phyloP scores from a whole-genome alignment of 2,113 vertebrate genomes.

The Myotis yumanensis region DNA sequence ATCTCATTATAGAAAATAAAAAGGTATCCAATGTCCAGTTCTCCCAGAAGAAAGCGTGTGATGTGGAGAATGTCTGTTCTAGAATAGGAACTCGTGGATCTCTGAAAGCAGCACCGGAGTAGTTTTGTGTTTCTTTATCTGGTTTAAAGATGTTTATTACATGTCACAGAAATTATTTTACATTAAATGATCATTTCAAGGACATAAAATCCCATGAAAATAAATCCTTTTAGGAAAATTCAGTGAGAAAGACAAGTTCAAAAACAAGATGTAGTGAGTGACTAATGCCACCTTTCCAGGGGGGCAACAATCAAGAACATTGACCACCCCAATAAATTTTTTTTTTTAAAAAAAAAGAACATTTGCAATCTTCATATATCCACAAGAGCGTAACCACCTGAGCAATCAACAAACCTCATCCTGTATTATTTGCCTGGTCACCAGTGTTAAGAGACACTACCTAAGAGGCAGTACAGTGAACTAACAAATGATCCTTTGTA shows the following conservation, averaged over 20 bases:
- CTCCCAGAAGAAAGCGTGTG: neutral
- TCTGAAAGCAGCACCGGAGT: neutral
- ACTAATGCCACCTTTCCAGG: neutral
- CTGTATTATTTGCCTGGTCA: neutral
- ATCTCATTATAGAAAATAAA: neutral
- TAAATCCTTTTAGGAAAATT: neutral
- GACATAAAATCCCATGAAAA: neutral
- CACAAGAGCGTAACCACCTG: neutral
- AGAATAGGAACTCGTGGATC: neutral
- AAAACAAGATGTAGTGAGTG: neutral
- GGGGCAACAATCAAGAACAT: accelerated
- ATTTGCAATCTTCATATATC: accelerated
- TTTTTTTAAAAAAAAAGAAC: too few relatives aligned
- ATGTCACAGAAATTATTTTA: neutral
- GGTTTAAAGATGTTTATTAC: neutral
- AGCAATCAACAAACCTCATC: neutral
- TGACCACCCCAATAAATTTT: neutral
- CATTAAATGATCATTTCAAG: neutral
- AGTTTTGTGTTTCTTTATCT: neutral
- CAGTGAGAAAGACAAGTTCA: neutral
- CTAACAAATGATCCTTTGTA: conserved; percentile 22
- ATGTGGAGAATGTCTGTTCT: neutral
- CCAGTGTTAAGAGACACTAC: neutral
- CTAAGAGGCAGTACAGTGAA: neutral
- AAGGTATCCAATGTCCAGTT: neutral